Evolutionary conservation across 2,113 vertebrate genomes (phyloP), one percentile per base, ranked within the genome.

Genomic region (Onychorhynchus coronatus): DNA sequence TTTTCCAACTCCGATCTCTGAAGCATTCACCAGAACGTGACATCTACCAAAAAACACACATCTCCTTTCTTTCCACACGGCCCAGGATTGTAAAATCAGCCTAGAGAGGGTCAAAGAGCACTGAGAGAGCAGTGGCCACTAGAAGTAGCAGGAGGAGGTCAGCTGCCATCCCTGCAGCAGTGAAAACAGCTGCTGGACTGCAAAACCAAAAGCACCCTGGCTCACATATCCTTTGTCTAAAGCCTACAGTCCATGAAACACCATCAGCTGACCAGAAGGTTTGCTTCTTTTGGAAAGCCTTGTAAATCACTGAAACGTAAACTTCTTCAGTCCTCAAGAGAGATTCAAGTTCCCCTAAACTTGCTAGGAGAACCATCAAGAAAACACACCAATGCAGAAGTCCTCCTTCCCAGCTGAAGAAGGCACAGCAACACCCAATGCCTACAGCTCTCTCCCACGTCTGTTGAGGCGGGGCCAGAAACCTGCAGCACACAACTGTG

Each of bases 41-140:
- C 8, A 88, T 42, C n/a, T 58, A 73, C 23, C 28, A 71, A 73
- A 91, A 82, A 70, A 41, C 2, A 2, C 23, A 39, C 21, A 42
- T n/a, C 31, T 88, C 0, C 0, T 33, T 73, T 53, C 35, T 61
- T 66, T 52, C 44, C 55, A 8, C 22, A 37, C 0, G 1, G 50
- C 22, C 33, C 12, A 42, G 30, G 19, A 56, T 2, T 14, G 4
- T 11, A 58, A 80, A 83, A 58, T 1, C 53, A 52, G 28, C 15
- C 33, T 5, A 33, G 20, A 61, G 17, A 50, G 25, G 4, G 17
- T 44, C 58, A 75, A 33, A 33, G 13, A 85, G 22, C 12, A 14
- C 23, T 61, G 33, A 61, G 6, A 3, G 2, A 65, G 18, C 1
- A 4, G 49, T 53, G 78, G 25, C 31, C n/a, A 14, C 31, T 8